Conservation (phyloP, 2,113 vertebrate genomes). For the Beaufortia kweichowensis region DNA sequence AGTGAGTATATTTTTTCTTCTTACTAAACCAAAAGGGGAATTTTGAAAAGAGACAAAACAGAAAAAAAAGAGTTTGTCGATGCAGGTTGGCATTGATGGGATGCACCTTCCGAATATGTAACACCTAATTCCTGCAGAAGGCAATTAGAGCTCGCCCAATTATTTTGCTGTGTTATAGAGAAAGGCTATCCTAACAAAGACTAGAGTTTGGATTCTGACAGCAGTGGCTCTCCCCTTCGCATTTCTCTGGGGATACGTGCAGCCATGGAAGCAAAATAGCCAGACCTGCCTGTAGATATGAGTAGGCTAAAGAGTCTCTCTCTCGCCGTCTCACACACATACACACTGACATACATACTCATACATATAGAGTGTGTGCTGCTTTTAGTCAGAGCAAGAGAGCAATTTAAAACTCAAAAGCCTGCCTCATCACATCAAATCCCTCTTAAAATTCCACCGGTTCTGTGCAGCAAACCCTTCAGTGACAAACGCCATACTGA, state of each 20-base stretch:
- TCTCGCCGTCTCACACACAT: constrained; percentile 37
- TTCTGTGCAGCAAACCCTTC: constrained; percentile 6
- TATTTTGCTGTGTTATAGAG: constrained; percentile 71
- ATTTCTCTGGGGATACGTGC: constrained; percentile 68
- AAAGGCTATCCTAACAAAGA: constrained; percentile 74
- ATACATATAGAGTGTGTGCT: constrained; percentile 27
- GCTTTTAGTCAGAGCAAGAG: constrained; percentile 36
- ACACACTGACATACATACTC: constrained; percentile 38
- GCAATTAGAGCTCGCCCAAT: constrained; percentile 74
- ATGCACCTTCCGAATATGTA: constrained; percentile 58
- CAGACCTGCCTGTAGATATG: constrained; percentile 40
- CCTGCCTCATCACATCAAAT: constrained; percentile 36
- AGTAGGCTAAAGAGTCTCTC: constrained; percentile 41
- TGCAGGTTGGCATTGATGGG: constrained; percentile 47
- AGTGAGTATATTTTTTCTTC: not conserved
- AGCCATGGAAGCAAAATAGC: constrained; percentile 61
- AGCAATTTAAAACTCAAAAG: constrained; percentile 44
- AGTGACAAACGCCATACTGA: not conserved
- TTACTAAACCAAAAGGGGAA: constrained; percentile 1
- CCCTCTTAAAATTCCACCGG: constrained; percentile 32
- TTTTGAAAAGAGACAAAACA: no score
- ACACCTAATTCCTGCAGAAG: constrained; percentile 57
- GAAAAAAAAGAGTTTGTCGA: not conserved
- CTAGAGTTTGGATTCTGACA: constrained; percentile 72
- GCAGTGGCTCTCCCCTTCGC: constrained; percentile 66